These are phyloP conservation scores for Melikaiella ostensackeni DNA, from an alignment of 2,888 invertebrate genomes.

Conservation along the genomic window DNA sequence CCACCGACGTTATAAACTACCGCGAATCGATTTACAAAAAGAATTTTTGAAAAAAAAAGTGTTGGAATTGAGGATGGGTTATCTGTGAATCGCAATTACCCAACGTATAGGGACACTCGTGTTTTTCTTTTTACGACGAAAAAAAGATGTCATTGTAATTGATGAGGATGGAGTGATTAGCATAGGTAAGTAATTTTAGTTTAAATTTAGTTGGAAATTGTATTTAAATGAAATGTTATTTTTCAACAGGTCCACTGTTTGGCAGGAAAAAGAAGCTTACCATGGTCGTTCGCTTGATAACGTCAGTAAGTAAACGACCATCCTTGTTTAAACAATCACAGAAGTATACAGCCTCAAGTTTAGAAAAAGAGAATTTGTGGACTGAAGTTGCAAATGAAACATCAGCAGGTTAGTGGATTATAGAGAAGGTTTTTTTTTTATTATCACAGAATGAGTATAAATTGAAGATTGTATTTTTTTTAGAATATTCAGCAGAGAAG, in stretches of 20 bases:
- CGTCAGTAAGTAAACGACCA: not conserved
- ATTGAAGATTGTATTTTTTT: not conserved
- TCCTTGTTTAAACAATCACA: not conserved
- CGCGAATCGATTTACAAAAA: too few species aligned
- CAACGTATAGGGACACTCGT: too few species aligned
- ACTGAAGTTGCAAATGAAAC: not conserved
- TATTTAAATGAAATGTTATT: not conserved
- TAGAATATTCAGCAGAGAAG: not conserved
- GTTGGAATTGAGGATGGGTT: too few species aligned
- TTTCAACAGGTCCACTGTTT: not conserved
- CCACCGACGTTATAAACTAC: too few species aligned
- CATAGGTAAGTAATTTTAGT: too few species aligned
- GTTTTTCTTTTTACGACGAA: too few species aligned
- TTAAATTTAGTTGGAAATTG: not conserved
- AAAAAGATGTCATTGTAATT: too few species aligned
- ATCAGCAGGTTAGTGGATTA: not conserved
- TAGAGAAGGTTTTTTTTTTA: not conserved
- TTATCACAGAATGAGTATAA: not conserved
- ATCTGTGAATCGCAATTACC: too few species aligned
- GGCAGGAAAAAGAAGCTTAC: not conserved
- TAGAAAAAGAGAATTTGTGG: not conserved
- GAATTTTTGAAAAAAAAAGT: too few species aligned
- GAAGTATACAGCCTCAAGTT: not conserved
- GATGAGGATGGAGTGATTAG: too few species aligned
- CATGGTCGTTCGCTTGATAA: not conserved